A percentile compares a stretch with the other conserved stretches of the same genome.
phyloP scores from a whole-genome alignment of 2,797 vertebrate genomes.

The Pipistrellus pygmaeus region DNA sequence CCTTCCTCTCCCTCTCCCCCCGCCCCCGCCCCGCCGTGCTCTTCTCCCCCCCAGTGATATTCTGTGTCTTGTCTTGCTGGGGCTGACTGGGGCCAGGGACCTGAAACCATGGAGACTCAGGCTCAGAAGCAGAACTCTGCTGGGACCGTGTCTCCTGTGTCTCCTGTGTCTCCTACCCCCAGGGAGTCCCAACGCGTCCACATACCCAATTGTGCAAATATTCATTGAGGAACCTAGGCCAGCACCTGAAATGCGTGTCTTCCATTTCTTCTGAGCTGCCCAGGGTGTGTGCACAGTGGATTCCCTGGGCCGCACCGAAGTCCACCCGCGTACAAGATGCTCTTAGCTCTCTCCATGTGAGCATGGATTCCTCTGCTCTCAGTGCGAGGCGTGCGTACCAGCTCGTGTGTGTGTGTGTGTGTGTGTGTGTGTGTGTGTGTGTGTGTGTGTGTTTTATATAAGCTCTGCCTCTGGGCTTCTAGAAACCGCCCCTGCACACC shows the following conservation, averaged over 20 bases:
- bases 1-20: too few species aligned
- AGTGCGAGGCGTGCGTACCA: background rate
- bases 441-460: background rate
- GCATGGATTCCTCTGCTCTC: too few species aligned
- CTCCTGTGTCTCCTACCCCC: too few species aligned
- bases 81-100: background rate
- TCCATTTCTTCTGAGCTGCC: background rate
- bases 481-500: background rate
- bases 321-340: background rate
- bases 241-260: background rate
- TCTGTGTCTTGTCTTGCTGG: background rate
- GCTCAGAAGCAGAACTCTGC: background rate
- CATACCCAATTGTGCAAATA: background rate
- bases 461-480: background rate
- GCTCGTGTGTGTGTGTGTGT: background rate
- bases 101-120: background rate
- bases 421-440: background rate
- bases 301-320: background rate
- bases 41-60: background rate
- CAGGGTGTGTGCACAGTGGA: background rate
- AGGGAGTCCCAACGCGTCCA: rapidly evolving
- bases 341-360: background rate
- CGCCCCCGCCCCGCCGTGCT: rapidly evolving
- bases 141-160: too few species aligned
- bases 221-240: rapidly evolving